Percentiles rank a stretch among this genome's conserved stretches.
These are phyloP conservation scores for Pteronura brasiliensis DNA, from an alignment of 2,113 vertebrate genomes.

Conservation along the genomic window DNA sequence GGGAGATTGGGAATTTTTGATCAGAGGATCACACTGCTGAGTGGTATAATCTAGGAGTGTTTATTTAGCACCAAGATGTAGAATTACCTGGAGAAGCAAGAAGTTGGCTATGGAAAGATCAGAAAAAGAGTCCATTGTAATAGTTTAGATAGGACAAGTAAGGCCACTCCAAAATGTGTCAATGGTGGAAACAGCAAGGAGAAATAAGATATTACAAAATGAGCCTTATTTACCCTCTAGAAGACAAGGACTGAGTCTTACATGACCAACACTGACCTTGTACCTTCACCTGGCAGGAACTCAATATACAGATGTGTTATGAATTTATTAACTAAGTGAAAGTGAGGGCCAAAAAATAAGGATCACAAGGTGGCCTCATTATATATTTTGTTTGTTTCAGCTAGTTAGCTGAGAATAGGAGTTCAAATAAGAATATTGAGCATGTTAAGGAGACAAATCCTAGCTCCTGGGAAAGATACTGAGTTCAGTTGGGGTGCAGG, in stretches of 20 bases:
- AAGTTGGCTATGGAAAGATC: neutral
- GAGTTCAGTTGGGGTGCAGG: neutral
- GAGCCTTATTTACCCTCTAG: neutral
- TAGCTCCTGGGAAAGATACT: neutral
- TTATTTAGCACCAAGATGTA: neutral
- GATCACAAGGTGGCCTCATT: neutral
- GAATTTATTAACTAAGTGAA: neutral
- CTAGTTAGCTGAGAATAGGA: neutral
- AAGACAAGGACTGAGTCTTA: neutral
- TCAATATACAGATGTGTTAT: neutral
- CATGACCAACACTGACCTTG: neutral
- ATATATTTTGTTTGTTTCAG: neutral
- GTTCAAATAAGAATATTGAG: neutral
- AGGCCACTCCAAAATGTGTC: neutral
- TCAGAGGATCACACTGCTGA: neutral
- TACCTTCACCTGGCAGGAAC: neutral
- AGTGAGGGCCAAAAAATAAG: neutral
- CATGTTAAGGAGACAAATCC: neutral
- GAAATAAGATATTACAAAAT: neutral
- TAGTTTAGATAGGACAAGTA: neutral
- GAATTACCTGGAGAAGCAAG: neutral
- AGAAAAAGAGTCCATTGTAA: neutral
- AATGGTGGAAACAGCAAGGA: neutral
- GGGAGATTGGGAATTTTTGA: neutral
- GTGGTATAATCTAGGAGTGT: neutral